Conservation (phyloP, 2,113 vertebrate genomes). For the Oncorhynchus kisutch region DNA sequence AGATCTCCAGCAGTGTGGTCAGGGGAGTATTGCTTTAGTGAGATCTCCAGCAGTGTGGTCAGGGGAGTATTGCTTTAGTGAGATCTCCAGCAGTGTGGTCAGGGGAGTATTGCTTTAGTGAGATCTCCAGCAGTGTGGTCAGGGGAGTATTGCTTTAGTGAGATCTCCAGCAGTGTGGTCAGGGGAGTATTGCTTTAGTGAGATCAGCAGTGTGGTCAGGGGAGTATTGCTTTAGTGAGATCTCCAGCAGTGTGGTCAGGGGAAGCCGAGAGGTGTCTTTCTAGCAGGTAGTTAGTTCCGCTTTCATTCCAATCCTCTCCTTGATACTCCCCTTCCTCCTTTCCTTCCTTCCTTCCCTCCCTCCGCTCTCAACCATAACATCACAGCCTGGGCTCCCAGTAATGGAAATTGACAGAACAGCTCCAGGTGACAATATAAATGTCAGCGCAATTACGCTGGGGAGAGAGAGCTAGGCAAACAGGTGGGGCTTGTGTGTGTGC, state of each 20-base stretch:
- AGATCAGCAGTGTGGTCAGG: too few relatives aligned
- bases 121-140: too few relatives aligned
- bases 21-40: not conserved
- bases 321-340: not conserved
- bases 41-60: too few relatives aligned
- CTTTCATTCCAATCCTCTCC: not conserved
- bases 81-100: too few relatives aligned
- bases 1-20: too few relatives aligned
- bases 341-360: too few relatives aligned
- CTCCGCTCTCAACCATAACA: not conserved
- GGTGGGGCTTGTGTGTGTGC: not conserved
- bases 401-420: conserved; percentile 60
- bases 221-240: not conserved
- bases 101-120: too few relatives aligned
- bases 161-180: too few relatives aligned
- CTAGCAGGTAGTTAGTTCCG: not conserved
- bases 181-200: not conserved
- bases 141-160: not conserved
- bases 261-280: not conserved
- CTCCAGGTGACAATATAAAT: conserved; percentile 68
- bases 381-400: conserved; percentile 24
- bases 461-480: conserved; percentile 53
- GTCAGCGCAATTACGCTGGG: conserved; percentile 59
- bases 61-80: too few relatives aligned
- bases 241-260: not conserved